These are phyloP conservation scores for Apotomis turbidana DNA, from an alignment of 2,888 invertebrate species.

Conservation along the genomic window DNA sequence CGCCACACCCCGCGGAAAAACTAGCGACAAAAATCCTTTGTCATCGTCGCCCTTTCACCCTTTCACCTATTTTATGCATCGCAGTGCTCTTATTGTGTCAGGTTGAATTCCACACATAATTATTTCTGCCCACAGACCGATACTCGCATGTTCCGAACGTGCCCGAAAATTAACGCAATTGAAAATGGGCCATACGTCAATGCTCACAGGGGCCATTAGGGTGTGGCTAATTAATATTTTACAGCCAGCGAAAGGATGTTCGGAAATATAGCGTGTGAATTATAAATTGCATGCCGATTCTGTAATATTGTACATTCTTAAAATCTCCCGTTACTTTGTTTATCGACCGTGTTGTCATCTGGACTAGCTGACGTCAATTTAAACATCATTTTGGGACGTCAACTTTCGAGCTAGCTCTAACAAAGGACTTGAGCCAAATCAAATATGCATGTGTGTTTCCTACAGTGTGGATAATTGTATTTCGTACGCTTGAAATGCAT, in stretches of 20 bases:
- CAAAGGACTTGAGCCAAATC: too few species aligned
- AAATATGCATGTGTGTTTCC: too few species aligned
- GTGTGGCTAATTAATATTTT: slow-evolving; percentile 39
- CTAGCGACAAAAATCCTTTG: not conserved
- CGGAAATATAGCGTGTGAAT: slow-evolving; percentile 36
- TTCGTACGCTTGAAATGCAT: too few species aligned
- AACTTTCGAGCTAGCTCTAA: too few species aligned
- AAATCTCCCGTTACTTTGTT: slow-evolving; percentile 19
- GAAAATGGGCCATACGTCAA: slow-evolving; percentile 59
- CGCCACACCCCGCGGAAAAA: not conserved
- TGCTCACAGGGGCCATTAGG: slow-evolving; percentile 21
- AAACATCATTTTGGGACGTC: too few species aligned
- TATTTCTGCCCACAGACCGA: slow-evolving; percentile 74
- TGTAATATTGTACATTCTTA: slow-evolving; percentile 19
- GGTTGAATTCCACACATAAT: slow-evolving; percentile 78
- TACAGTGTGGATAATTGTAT: too few species aligned
- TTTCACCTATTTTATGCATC: slow-evolving; percentile 18
- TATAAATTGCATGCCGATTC: slow-evolving; percentile 39
- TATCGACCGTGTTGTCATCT: slow-evolving; percentile 1
- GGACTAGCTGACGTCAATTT: too few species aligned
- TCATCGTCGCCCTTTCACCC: not conserved
- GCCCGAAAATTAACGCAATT: slow-evolving; percentile 67
- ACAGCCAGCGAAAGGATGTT: slow-evolving; percentile 27
- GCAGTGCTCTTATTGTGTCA: slow-evolving; percentile 57
- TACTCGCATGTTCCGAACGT: slow-evolving; percentile 58